These are phyloP conservation scores for Procambarus clarkii DNA, from an alignment of 1,140 invertebrate genomes.

Conservation along the genomic window DNA sequence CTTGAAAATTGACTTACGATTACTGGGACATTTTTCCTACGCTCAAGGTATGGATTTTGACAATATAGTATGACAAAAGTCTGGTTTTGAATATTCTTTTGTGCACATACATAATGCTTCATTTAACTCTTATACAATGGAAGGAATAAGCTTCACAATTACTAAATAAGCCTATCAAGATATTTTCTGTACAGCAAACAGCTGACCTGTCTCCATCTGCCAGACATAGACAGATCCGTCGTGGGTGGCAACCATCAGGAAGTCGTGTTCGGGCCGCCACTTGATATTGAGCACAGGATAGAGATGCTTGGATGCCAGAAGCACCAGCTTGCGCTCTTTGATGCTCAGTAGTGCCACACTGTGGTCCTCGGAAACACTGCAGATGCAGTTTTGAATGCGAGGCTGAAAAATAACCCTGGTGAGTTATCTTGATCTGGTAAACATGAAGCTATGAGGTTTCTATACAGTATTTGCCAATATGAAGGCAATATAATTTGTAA, in stretches of 20 bases:
- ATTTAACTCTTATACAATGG: no score
- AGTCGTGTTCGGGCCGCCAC: slow-evolving; percentile 98
- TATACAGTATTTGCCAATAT: no score
- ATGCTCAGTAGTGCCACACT: slow-evolving; percentile 95
- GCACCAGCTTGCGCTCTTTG: slow-evolving; percentile 95
- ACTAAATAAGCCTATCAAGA: not conserved
- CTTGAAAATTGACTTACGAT: no score
- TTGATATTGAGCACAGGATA: slow-evolving; percentile 97
- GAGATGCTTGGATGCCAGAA: slow-evolving; percentile 95
- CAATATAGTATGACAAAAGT: no score
- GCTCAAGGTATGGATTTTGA: no score
- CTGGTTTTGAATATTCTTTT: no score
- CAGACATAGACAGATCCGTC: slow-evolving; percentile 99
- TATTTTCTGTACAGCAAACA: not conserved
- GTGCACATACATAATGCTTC: no score
- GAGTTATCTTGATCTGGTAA: not conserved
- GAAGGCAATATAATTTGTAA: no score
- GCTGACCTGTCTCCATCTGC: slow-evolving; percentile 98
- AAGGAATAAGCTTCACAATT: no score
- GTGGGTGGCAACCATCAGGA: slow-evolving; percentile 97
- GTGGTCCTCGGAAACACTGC: slow-evolving; percentile 97
- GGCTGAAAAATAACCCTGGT: slow-evolving; percentile 80
- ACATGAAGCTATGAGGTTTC: no score
- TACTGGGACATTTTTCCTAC: no score
- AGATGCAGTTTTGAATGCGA: slow-evolving; percentile 95